Percentiles rank a stretch among this genome's conserved stretches.
phyloP scores from a whole-genome alignment of 2,888 invertebrate species.

The Cylindroiulus punctatus region DNA sequence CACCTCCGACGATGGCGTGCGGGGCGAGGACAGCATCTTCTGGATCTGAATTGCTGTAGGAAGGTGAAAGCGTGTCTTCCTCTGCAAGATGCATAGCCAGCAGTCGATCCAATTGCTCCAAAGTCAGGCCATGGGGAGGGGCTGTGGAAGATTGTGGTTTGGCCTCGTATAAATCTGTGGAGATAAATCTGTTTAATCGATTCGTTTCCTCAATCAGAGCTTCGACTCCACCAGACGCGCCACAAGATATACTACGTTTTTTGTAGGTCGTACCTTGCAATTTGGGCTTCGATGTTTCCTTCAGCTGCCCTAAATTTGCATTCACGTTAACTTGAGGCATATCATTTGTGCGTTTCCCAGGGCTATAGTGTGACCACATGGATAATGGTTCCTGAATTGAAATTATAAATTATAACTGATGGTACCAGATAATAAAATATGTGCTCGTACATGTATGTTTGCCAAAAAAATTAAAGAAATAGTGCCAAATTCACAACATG shows the following conservation, averaged over 20 bases:
- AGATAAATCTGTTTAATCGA: not conserved
- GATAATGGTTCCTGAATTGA: constrained; percentile 36
- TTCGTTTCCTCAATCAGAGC: not conserved
- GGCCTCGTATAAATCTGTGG: not conserved
- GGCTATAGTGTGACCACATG: constrained; percentile 36
- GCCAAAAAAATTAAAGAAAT: too few relatives aligned
- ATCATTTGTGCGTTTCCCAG: constrained; percentile 57
- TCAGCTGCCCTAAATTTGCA: not conserved
- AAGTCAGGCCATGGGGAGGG: not conserved
- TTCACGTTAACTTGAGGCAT: constrained; percentile 57
- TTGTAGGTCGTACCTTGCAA: constrained; percentile 41
- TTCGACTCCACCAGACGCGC: not conserved
- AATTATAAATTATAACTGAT: too few relatives aligned
- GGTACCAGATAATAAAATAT: too few relatives aligned
- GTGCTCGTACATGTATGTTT: too few relatives aligned
- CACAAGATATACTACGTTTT: too few relatives aligned
- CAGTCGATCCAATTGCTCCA: constrained; percentile 50
- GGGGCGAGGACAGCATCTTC: not conserved
- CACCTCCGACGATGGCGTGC: not conserved
- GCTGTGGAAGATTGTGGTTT: not conserved
- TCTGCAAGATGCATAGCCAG: constrained; percentile 43
- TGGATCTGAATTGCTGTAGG: not conserved
- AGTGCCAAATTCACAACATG: not conserved
- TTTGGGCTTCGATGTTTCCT: constrained; percentile 38
- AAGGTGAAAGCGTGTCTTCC: not conserved